These are phyloP conservation scores for Palaemon carinicauda DNA, from an alignment of 1,140 invertebrate species.

Conservation along the genomic window DNA sequence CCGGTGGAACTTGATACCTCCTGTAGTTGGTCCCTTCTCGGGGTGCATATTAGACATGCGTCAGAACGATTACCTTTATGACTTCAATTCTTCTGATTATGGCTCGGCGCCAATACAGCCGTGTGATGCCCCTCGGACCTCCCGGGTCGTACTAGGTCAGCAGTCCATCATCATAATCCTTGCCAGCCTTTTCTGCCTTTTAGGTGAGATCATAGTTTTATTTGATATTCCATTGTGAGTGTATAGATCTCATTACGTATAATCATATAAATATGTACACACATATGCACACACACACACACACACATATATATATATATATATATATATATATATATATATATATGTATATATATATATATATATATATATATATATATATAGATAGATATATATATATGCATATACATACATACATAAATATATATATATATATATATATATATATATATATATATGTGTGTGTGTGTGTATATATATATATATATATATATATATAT, in stretches of 20 bases:
- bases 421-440: too few relatives aligned
- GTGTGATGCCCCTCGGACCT: slow-evolving; percentile 38
- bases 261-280: slow-evolving; percentile 4
- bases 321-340: too few relatives aligned
- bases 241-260: slow-evolving; percentile 4
- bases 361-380: too few relatives aligned
- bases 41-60: slow-evolving; percentile 90
- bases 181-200: slow-evolving; percentile 49
- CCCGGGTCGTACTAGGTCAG: slow-evolving; percentile 43
- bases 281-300: too few relatives aligned
- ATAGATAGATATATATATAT: too few relatives aligned
- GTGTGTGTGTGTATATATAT: too few relatives aligned
- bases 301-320: too few relatives aligned
- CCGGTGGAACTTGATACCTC: slow-evolving; percentile 84
- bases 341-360: too few relatives aligned
- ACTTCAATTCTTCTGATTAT: slow-evolving; percentile 54
- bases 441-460: too few relatives aligned
- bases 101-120: slow-evolving; percentile 38
- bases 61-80: slow-evolving; percentile 52
- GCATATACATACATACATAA: too few relatives aligned
- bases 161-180: slow-evolving; percentile 58
- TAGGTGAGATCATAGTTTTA: slow-evolving; percentile 40
- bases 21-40: slow-evolving; percentile 85
- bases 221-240: too few relatives aligned
- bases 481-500: too few relatives aligned